These are phyloP conservation scores for Dicerorhinus sumatrensis DNA, from an alignment of 2,113 vertebrate species.

Conservation along the genomic window DNA sequence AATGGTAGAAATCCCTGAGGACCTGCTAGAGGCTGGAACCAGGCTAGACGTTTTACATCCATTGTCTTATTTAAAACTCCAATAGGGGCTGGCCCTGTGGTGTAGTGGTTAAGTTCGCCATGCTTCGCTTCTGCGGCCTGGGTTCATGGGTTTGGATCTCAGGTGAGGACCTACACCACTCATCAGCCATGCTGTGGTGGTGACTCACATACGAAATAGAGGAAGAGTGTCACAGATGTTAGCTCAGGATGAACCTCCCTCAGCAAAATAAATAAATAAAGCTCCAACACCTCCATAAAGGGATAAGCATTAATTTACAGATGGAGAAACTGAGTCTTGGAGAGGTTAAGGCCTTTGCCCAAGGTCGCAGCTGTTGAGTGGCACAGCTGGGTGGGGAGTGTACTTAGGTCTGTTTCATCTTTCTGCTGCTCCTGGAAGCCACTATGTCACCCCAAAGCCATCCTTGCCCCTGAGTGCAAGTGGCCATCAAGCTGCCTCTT, in stretches of 20 bases:
- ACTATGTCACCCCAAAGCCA: background rate
- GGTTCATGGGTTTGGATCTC: too few species aligned
- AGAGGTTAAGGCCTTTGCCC: background rate
- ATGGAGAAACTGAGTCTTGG: background rate
- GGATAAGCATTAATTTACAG: background rate
- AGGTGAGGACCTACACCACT: too few species aligned
- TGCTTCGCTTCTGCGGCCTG: too few species aligned
- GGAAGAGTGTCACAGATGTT: too few species aligned
- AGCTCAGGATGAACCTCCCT: too few species aligned
- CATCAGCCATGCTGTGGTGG: too few species aligned
- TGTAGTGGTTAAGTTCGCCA: too few species aligned
- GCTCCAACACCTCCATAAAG: background rate
- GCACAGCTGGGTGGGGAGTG: background rate
- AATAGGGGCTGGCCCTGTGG: too few species aligned
- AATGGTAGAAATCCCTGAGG: background rate
- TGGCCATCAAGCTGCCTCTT: background rate
- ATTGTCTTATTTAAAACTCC: background rate
- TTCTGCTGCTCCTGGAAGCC: background rate
- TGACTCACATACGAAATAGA: too few species aligned
- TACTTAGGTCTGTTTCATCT: background rate
- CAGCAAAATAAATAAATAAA: background rate
- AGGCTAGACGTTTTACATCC: too few species aligned
- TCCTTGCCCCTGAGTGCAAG: accelerated
- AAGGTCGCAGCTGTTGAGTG: background rate
- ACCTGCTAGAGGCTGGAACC: background rate